These are phyloP conservation scores for Clusia tigrina DNA, from an alignment of 2,888 invertebrate species.

Conservation along the genomic window DNA sequence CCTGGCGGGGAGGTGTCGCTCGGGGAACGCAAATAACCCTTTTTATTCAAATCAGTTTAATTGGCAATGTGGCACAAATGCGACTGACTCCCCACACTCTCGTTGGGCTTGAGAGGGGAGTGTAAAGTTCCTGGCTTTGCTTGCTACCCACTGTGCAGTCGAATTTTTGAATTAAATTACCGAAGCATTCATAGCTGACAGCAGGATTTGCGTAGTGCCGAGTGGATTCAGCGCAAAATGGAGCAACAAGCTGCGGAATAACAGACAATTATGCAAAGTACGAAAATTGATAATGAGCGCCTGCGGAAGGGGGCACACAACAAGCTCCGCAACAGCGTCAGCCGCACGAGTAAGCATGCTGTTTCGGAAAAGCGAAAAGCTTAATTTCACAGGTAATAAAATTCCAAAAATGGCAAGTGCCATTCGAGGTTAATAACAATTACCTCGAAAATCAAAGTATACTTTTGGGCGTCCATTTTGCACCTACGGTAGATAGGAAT, in stretches of 20 bases:
- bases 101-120: not conserved
- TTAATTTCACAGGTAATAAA: not conserved
- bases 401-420: not conserved
- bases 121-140: not conserved
- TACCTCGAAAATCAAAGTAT: not conserved
- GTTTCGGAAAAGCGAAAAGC: not conserved
- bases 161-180: not conserved
- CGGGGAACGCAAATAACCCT: not conserved
- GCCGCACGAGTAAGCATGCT: not conserved
- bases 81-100: too few relatives aligned
- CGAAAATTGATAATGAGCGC: not conserved
- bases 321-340: not conserved
- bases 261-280: constrained; percentile 1
- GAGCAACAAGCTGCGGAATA: too few relatives aligned
- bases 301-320: not conserved
- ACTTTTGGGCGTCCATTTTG: not conserved
- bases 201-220: not conserved
- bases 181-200: not conserved
- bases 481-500: too few relatives aligned
- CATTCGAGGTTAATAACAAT: not conserved
- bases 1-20: too few relatives aligned
- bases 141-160: not conserved
- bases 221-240: not conserved
- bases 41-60: not conserved
- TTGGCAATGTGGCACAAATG: too few relatives aligned